Conservation (phyloP, 2,113 vertebrate species). For the Chascanopsetta lugubris region DNA sequence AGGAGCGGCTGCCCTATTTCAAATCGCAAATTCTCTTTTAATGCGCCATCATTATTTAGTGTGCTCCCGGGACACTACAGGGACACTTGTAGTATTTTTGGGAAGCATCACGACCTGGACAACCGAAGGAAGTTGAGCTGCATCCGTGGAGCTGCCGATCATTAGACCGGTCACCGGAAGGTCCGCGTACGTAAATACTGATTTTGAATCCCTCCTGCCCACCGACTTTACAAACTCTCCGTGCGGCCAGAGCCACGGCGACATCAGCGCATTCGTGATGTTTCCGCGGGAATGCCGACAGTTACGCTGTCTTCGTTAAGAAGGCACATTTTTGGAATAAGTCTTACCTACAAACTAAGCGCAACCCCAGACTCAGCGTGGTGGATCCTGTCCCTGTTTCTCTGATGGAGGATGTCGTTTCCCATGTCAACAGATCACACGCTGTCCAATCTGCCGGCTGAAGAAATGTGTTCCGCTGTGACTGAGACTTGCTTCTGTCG, state of each 20-base stretch:
- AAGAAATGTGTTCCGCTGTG: background rate
- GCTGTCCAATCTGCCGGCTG: conserved; percentile 3
- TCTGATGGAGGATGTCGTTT: conserved; percentile 8
- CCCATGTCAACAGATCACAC: conserved; percentile 15
- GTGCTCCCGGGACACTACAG: no score
- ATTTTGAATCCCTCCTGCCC: background rate
- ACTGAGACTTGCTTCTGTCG: background rate
- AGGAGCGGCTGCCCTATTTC: no score
- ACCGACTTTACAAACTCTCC: background rate
- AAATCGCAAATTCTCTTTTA: no score
- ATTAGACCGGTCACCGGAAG: no score
- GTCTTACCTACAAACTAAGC: conserved; percentile 14
- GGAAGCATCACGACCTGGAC: no score
- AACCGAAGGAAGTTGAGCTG: no score
- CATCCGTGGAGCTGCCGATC: no score
- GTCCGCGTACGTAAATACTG: no score
- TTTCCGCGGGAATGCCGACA: background rate
- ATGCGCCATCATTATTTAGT: no score
- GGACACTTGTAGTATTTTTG: no score
- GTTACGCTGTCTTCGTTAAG: background rate
- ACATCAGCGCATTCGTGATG: background rate
- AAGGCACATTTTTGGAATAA: background rate
- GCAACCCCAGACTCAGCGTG: conserved; percentile 2
- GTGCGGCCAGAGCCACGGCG: background rate
- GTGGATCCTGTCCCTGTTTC: conserved; percentile 4